Base-by-base conservation (phyloP, 2,113 vertebrate species). In the Phaethornis superciliosus region DNA sequence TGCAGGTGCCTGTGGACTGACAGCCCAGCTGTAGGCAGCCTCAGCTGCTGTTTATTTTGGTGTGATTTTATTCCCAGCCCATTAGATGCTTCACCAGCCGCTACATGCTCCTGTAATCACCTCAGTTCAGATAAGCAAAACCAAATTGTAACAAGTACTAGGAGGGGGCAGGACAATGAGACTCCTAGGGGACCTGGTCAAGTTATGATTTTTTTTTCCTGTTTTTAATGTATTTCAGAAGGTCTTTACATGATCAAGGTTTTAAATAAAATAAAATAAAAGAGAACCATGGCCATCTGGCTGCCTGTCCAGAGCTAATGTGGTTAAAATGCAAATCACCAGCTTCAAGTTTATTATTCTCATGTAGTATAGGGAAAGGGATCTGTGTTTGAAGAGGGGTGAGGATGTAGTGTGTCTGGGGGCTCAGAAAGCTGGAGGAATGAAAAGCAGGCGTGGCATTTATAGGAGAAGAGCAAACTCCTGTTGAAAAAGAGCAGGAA, bases 201-300 rank as follows among this genome's bases (percentile, higher is more conserved):
- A 81, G 55, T 14, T 30, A 4, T 11, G 11, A 59, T 56, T 33
- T 63, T 52, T 15, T 42, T 90, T 65, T 16, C 81, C 13, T 69
- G 60, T 94, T 81, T 94, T 87, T 67, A 84, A 88, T 33, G 27
- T 64, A 55, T 94, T 60, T 83, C 33, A 12, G 88, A 86, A 81
- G 19, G 10, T 64, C 10, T 76, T 70, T 51, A 19, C 62, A 15
- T 20, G 44, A 54, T 26, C 77, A 80, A 52, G 82, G 59, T 16
- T 18, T 90, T 52, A 89, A 82, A 93, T 89, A 54, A 79, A n/a
- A n/a, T n/a, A n/a, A 27, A 91, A 55, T n/a, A 30, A 47, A 92
- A 88, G 15, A 35, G 22, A 72, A 46, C 26, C 6, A 12, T 88
- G 22, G 47, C 52, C 52, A 59, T 47, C 49, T 49, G 51, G 37